Conservation (phyloP, 1,140 invertebrate species). For the Orchestia grillus region DNA sequence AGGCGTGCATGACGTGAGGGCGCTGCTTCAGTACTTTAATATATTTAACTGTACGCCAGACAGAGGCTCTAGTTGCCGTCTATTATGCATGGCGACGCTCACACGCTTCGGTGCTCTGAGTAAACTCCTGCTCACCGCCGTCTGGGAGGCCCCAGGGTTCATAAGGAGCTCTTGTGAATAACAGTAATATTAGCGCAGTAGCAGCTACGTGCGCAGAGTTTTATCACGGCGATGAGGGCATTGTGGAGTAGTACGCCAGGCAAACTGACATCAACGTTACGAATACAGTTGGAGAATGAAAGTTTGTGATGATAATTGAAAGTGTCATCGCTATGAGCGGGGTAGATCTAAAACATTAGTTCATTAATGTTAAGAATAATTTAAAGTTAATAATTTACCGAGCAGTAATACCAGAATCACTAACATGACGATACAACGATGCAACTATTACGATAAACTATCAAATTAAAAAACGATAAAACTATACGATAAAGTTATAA, state of each 20-base stretch:
- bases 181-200: neutral
- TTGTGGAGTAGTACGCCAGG: neutral
- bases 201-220: neutral
- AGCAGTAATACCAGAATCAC: too few species aligned
- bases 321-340: too few species aligned
- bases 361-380: too few species aligned
- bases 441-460: too few species aligned
- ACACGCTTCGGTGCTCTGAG: neutral
- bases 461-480: too few species aligned
- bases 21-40: neutral
- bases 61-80: neutral
- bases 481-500: too few species aligned
- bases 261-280: too few species aligned
- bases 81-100: neutral
- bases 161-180: neutral
- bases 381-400: too few species aligned
- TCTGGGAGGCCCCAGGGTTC: neutral
- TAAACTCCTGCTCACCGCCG: neutral
- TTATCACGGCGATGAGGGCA: neutral
- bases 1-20: slow-evolving; percentile 12
- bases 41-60: slow-evolving; percentile 42
- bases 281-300: too few species aligned
- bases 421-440: too few species aligned
- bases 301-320: too few species aligned
- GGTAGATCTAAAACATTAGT: too few species aligned